Conservation (phyloP, 2,888 invertebrate genomes). For the Acronicta leporina region DNA sequence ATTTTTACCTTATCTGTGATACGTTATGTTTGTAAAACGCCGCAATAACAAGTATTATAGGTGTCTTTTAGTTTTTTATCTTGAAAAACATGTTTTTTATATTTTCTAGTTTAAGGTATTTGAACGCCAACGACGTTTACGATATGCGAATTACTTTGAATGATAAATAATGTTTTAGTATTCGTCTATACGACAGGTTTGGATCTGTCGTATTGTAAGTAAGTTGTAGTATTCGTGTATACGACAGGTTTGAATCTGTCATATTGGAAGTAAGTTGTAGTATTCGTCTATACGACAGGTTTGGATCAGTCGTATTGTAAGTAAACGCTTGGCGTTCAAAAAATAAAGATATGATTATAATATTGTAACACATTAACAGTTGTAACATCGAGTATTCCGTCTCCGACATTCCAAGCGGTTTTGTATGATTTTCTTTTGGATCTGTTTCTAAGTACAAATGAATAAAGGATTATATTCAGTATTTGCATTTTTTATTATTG, state of each 20-base stretch:
- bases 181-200: neutral
- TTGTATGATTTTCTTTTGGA: slow-evolving; percentile 60
- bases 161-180: neutral
- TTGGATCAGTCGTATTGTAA: slow-evolving; percentile 5
- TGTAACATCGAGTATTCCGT: slow-evolving; percentile 79
- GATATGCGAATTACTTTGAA: too few species aligned
- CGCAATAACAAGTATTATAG: slow-evolving; percentile 81
- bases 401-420: slow-evolving; percentile 79
- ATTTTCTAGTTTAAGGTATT: slow-evolving; percentile 21
- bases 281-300: neutral
- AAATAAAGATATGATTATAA: slow-evolving; percentile 26
- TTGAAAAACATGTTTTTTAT: slow-evolving; percentile 12
- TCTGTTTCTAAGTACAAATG: slow-evolving; percentile 80
- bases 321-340: slow-evolving; percentile 42
- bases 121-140: slow-evolving; percentile 33
- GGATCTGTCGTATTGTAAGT: slow-evolving; percentile 6
- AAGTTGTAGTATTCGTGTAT: neutral
- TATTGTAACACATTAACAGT: slow-evolving; percentile 70
- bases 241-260: slow-evolving; percentile 5
- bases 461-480: slow-evolving; percentile 81
- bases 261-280: slow-evolving; percentile 2
- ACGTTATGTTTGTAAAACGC: slow-evolving; percentile 80
- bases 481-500: slow-evolving; percentile 49
- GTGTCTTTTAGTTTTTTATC: slow-evolving; percentile 57
- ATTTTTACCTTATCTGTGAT: slow-evolving; percentile 83